A percentile compares a stretch with the other conserved stretches of the same genome.
phyloP scores from a whole-genome alignment of 2,113 vertebrate species.

The Hemiprocne comata region DNA sequence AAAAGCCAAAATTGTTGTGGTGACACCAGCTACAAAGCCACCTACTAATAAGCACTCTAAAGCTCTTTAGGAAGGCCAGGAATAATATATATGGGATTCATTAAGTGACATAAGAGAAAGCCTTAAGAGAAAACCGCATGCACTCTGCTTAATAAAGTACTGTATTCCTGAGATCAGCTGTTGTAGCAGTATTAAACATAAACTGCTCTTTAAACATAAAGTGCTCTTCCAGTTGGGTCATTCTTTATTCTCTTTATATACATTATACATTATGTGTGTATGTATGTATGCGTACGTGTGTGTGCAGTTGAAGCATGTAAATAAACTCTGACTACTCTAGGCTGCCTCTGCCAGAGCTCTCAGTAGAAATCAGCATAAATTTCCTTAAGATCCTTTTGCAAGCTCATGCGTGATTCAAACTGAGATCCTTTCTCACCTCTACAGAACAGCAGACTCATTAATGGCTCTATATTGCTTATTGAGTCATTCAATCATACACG shows the following conservation, averaged over 20 bases:
- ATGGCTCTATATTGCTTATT: neutral
- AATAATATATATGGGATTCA: neutral
- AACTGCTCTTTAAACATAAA: neutral
- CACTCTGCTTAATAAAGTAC: neutral
- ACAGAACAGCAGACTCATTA: constrained; percentile 9
- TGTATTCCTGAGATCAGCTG: neutral
- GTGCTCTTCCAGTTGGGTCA: neutral
- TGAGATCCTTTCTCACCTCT: constrained; percentile 13
- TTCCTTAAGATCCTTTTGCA: neutral
- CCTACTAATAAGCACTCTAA: neutral
- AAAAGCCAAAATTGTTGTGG: too few species aligned
- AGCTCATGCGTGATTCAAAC: neutral
- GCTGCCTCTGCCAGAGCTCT: neutral
- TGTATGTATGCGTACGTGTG: too few species aligned
- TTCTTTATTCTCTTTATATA: neutral
- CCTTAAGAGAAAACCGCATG: neutral
- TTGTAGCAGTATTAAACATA: neutral
- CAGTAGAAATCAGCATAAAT: neutral
- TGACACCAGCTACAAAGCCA: too few species aligned
- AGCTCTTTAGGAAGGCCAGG: neutral
- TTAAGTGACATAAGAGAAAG: neutral
- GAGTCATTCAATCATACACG: neutral
- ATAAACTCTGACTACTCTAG: neutral
- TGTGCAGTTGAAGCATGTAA: neutral
- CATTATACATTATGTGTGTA: too few species aligned